A percentile compares a stretch with the other conserved stretches of the same genome.
These are phyloP conservation scores for Pogonomyrmex californicus DNA, from an alignment of 1,140 invertebrate genomes.

Conservation along the genomic window DNA sequence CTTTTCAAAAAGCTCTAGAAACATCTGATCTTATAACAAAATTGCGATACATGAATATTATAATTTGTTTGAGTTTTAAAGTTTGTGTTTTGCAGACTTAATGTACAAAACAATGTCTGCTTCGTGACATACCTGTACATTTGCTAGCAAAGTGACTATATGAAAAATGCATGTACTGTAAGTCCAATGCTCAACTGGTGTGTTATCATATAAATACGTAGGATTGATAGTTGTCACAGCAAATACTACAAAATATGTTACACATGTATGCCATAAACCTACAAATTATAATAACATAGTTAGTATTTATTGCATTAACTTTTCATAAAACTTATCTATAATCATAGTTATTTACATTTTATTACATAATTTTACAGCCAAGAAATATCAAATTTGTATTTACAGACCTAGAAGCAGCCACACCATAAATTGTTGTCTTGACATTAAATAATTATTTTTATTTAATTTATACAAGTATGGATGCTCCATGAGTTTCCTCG, in stretches of 20 bases:
- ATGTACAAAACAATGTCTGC: neutral
- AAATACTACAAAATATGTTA: slow-evolving; percentile 87
- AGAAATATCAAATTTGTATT: neutral
- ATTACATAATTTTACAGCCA: too few relatives aligned
- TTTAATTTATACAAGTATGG: slow-evolving; percentile 90
- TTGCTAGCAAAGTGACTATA: slow-evolving; percentile 85
- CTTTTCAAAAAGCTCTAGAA: too few relatives aligned
- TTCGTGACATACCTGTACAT: slow-evolving; percentile 86
- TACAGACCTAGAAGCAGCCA: slow-evolving; percentile 90
- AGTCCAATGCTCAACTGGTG: slow-evolving; percentile 83
- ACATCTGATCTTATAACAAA: too few relatives aligned
- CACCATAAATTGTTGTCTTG: slow-evolving; percentile 88
- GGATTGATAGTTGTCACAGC: slow-evolving; percentile 83
- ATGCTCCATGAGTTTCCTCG: slow-evolving; percentile 88
- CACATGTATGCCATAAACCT: slow-evolving; percentile 88
- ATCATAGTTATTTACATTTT: slow-evolving; percentile 1
- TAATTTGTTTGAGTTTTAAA: neutral
- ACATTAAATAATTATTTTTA: slow-evolving; percentile 90
- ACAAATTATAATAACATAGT: slow-evolving; percentile 78
- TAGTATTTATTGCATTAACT: neutral
- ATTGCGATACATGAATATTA: too few relatives aligned
- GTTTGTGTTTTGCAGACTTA: neutral
- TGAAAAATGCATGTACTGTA: slow-evolving; percentile 87
- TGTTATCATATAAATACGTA: slow-evolving; percentile 81
- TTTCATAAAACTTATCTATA: neutral